Percentiles rank a stretch among this genome's conserved stretches.
Evolutionary conservation across 2,888 invertebrate genomes (phyloP).

Genomic region (Pterobdella sp.): DNA sequence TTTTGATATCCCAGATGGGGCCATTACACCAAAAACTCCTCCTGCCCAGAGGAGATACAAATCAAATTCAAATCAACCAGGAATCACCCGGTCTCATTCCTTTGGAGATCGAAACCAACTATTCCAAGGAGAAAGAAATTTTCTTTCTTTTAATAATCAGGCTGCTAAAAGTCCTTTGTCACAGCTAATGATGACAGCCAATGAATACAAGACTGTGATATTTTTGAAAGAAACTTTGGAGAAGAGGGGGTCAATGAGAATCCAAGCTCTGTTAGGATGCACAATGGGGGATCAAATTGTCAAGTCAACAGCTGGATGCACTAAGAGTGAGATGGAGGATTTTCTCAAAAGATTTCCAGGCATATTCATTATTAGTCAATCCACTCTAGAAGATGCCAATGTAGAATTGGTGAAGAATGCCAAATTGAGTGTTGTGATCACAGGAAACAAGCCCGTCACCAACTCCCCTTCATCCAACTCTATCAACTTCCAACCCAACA

Average conservation of each 20-base stretch:
- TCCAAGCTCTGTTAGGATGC: conserved; percentile 43
- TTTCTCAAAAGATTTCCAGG: conserved; percentile 47
- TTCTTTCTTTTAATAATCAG: conserved; percentile 20
- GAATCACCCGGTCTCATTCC: conserved; percentile 33
- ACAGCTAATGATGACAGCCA: conserved; percentile 51
- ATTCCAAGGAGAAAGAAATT: conserved; percentile 13
- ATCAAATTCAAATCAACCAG: conserved; percentile 17
- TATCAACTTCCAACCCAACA: not conserved
- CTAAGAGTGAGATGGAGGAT: conserved; percentile 47
- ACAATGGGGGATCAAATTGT: conserved; percentile 48
- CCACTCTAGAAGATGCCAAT: conserved; percentile 43
- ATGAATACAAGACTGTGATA: conserved; percentile 52
- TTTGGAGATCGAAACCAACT: conserved; percentile 31
- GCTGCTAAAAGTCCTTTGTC: conserved; percentile 27
- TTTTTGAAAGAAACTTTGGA: conserved; percentile 50
- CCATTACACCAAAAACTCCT: conserved; percentile 35
- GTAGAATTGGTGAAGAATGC: conserved; percentile 48
- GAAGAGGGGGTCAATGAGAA: conserved; percentile 46
- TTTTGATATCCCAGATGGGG: conserved; percentile 28
- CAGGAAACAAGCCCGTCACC: conserved; percentile 42
- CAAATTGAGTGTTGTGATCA: conserved; percentile 47
- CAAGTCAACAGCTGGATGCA: conserved; percentile 49
- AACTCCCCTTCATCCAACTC: not conserved
- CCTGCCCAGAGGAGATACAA: conserved; percentile 34
- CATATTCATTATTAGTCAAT: conserved; percentile 44